Evolutionary conservation across 2,113 vertebrate species (phyloP).

Genomic region (Columba livia): DNA sequence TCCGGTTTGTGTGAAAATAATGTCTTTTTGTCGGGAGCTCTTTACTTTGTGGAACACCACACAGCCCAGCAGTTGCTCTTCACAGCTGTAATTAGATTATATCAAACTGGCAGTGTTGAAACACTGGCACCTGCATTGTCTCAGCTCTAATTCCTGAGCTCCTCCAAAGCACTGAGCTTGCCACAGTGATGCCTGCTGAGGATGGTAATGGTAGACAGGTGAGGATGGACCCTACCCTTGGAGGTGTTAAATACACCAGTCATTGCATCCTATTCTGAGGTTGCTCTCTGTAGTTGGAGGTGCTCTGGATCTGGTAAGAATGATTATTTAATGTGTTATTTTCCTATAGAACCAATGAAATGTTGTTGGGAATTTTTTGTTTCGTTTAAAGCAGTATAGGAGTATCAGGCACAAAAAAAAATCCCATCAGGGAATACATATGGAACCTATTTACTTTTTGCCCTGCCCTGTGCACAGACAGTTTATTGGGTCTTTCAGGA

Average conservation of each 20-base stretch:
- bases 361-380: background rate
- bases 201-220: background rate
- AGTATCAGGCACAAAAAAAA: background rate
- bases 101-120: constrained; percentile 45
- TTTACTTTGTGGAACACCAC: constrained; percentile 8
- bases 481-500: background rate
- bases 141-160: constrained; percentile 43
- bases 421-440: fast-evolving
- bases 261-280: background rate
- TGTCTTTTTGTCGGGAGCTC: constrained; percentile 26
- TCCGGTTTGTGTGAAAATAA: constrained; percentile 23
- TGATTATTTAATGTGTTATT: background rate
- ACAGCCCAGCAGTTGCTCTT: constrained; percentile 12
- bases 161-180: background rate
- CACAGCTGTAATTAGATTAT: constrained; percentile 59
- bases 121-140: background rate
- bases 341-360: background rate
- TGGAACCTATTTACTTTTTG: background rate
- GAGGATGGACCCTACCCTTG: background rate
- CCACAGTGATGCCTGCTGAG: background rate
- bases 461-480: background rate
- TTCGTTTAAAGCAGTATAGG: background rate
- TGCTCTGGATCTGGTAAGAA: background rate
- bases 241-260: background rate
- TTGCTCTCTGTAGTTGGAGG: background rate